phyloP scores from a whole-genome alignment of 64 coral and sea anemone genomes.

The Platygyra sinensis region DNA sequence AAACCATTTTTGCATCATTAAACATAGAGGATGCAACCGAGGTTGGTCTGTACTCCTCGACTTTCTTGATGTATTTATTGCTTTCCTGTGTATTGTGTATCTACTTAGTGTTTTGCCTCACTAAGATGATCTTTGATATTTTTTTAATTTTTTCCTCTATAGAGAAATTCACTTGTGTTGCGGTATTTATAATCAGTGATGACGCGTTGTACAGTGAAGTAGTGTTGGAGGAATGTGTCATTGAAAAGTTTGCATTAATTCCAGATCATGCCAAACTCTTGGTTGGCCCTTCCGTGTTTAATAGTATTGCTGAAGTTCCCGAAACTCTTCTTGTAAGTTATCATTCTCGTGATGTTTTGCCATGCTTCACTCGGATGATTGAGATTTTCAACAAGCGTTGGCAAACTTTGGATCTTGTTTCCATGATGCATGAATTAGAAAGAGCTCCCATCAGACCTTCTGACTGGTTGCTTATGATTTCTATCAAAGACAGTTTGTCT shows the following conservation, averaged over 20 bases:
- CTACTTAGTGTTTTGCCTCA: no score
- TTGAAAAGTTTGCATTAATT: neutral
- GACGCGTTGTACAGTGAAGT: neutral
- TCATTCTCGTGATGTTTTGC: no score
- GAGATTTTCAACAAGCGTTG: constrained; percentile 16
- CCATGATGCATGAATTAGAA: constrained; percentile 9
- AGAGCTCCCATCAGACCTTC: no score
- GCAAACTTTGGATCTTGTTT: constrained; percentile 34
- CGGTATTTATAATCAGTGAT: neutral
- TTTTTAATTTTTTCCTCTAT: neutral
- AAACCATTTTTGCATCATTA: no score
- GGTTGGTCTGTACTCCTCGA: no score
- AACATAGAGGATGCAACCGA: no score
- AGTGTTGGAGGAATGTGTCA: neutral
- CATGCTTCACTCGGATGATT: neutral
- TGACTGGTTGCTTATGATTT: no score
- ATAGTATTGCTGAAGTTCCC: neutral
- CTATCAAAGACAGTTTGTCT: neutral
- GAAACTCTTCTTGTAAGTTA: constrained; percentile 1
- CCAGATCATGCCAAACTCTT: neutral
- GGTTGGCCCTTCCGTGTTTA: neutral
- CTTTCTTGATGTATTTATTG: no score
- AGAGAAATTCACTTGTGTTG: neutral
- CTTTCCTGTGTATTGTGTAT: no score
- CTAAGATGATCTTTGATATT: no score